These are phyloP conservation scores for Hydropsyche tenuis DNA, from an alignment of 1,140 invertebrate species.

Conservation along the genomic window DNA sequence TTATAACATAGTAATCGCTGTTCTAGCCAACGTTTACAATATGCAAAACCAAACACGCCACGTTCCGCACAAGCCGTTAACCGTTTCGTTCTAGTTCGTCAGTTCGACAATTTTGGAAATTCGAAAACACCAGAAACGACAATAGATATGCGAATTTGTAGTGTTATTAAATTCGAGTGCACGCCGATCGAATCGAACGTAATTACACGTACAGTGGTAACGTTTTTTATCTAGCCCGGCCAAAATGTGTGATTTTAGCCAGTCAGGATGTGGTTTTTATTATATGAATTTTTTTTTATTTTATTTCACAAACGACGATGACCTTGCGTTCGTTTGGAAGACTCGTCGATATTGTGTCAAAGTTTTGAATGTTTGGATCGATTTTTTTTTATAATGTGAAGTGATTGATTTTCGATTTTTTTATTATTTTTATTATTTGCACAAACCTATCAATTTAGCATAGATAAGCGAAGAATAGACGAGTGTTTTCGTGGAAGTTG, in stretches of 20 bases:
- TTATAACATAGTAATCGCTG: slow-evolving; percentile 36
- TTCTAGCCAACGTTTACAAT: slow-evolving; percentile 9
- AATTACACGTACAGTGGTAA: neutral
- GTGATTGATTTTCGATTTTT: too few relatives aligned
- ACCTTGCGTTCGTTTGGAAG: too few relatives aligned
- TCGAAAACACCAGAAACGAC: too few relatives aligned
- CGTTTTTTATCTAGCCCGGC: slow-evolving; percentile 1
- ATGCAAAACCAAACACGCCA: slow-evolving; percentile 36
- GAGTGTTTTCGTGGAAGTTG: neutral
- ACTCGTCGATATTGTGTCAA: too few relatives aligned
- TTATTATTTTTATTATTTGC: neutral
- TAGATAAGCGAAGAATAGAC: neutral
- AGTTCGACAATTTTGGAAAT: neutral
- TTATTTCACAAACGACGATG: too few relatives aligned
- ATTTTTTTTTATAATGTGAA: too few relatives aligned
- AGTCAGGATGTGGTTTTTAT: slow-evolving; percentile 33
- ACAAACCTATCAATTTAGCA: slow-evolving; percentile 5
- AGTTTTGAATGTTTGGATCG: slow-evolving; percentile 1
- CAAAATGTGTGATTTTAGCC: slow-evolving; percentile 1
- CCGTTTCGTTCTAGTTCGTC: neutral
- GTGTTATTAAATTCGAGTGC: neutral
- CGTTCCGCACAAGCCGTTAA: neutral
- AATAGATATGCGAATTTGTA: neutral
- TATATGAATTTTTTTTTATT: neutral
- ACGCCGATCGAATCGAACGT: neutral